A percentile compares a stretch with the other conserved stretches of the same genome.
Conservation (phyloP, 2,888 invertebrate genomes). For the Minunthozetes semirufus region DNA sequence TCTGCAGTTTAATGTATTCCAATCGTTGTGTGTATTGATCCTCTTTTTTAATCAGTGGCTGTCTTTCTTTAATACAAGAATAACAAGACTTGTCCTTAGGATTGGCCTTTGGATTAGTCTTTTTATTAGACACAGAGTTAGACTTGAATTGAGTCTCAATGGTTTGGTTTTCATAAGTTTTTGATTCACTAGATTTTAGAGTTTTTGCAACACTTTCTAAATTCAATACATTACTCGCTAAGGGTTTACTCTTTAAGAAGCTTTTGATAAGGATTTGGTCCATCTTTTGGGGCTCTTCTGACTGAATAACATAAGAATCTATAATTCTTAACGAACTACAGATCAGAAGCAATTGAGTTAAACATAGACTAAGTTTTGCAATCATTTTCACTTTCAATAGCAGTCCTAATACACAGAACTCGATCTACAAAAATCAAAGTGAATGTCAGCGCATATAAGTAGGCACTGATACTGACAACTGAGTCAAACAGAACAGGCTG, state of each 20-base stretch:
- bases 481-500: neutral
- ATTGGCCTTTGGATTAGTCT: neutral
- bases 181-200: neutral
- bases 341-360: neutral
- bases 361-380: neutral
- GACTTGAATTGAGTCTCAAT: neutral
- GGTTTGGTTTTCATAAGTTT: neutral
- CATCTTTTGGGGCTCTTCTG: neutral
- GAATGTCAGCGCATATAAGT: neutral
- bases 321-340: neutral
- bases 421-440: neutral
- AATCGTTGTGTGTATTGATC: slow-evolving; percentile 35
- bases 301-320: neutral
- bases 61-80: neutral
- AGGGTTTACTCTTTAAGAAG: neutral
- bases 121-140: neutral
- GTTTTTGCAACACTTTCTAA: neutral
- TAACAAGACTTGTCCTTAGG: neutral
- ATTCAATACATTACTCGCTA: neutral
- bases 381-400: slow-evolving; percentile 7
- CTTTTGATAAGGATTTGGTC: neutral
- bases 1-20: slow-evolving; percentile 38
- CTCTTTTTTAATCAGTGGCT: neutral
- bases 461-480: neutral
- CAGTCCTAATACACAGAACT: neutral